These are phyloP conservation scores for Eupithecia vulgata DNA, from an alignment of 2,888 invertebrate genomes.

Conservation along the genomic window DNA sequence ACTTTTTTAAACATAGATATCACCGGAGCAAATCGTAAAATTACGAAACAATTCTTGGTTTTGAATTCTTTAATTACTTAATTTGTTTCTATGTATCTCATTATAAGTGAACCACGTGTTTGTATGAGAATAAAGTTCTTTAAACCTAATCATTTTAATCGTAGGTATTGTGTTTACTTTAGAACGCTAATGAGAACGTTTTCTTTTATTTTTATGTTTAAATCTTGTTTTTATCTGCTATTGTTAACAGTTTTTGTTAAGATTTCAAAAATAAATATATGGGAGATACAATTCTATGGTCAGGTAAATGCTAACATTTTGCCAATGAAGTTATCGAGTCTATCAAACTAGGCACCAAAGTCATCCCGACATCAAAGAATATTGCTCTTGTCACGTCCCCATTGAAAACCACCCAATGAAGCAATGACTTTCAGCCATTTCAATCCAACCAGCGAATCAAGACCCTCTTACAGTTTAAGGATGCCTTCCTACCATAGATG, in stretches of 20 bases:
- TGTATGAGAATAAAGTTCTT: too few species aligned
- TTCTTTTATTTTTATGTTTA: background rate
- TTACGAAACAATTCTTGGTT: background rate
- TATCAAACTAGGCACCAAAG: background rate
- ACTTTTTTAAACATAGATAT: too few species aligned
- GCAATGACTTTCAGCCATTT: conserved; percentile 50
- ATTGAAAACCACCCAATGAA: conserved; percentile 47
- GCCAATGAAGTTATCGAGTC: background rate
- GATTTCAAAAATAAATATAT: background rate
- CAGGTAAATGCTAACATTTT: background rate
- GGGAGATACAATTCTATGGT: background rate
- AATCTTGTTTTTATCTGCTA: background rate
- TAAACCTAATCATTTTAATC: background rate
- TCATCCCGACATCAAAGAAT: conserved; percentile 6
- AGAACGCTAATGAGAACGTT: background rate
- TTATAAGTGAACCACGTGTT: too few species aligned
- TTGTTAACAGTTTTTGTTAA: background rate
- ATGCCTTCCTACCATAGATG: background rate
- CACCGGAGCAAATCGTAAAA: too few species aligned
- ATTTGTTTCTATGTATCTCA: too few species aligned
- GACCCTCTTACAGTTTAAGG: conserved; percentile 25
- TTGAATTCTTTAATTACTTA: background rate
- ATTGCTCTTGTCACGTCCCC: conserved; percentile 49
- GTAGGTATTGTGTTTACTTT: background rate
- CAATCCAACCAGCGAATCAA: conserved; percentile 31